These are phyloP conservation scores for Pristionchus japonicus DNA, from an alignment of 2,888 invertebrate species.

Conservation along the genomic window DNA sequence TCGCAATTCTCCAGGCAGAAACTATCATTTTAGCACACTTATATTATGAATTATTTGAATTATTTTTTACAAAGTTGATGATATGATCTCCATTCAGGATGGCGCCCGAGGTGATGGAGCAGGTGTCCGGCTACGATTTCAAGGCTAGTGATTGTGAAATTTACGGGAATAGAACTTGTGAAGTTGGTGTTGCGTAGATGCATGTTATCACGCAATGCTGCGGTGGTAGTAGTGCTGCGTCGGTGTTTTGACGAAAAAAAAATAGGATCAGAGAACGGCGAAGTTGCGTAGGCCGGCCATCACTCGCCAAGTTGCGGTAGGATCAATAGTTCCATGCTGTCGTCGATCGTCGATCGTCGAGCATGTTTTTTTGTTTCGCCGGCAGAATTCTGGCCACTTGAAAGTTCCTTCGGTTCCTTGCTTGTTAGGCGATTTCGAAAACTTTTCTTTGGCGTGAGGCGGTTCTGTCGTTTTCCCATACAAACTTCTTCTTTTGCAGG, in stretches of 20 bases:
- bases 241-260: too few species aligned
- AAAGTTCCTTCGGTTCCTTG: too few species aligned
- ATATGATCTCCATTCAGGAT: conserved; percentile 78
- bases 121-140: conserved; percentile 91
- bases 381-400: too few species aligned
- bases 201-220: too few species aligned
- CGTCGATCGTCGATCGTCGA: neutral
- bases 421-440: too few species aligned
- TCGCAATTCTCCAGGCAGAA: neutral
- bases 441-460: neutral
- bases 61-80: neutral
- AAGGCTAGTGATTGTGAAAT: conserved; percentile 43
- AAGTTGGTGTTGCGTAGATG: neutral
- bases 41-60: neutral
- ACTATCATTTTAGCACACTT: neutral
- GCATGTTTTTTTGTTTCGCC: neutral
- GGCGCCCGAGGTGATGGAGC: conserved; percentile 99
- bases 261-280: too few species aligned
- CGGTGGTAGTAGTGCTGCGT: too few species aligned
- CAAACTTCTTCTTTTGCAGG: conserved; percentile 77
- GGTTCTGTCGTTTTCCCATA: conserved; percentile 79
- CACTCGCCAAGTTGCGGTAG: too few species aligned
- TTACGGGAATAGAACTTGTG: neutral
- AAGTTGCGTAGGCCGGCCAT: too few species aligned
- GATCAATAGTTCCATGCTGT: too few species aligned